Conservation (phyloP, 2,113 vertebrate species). For the Raja brachyura region DNA sequence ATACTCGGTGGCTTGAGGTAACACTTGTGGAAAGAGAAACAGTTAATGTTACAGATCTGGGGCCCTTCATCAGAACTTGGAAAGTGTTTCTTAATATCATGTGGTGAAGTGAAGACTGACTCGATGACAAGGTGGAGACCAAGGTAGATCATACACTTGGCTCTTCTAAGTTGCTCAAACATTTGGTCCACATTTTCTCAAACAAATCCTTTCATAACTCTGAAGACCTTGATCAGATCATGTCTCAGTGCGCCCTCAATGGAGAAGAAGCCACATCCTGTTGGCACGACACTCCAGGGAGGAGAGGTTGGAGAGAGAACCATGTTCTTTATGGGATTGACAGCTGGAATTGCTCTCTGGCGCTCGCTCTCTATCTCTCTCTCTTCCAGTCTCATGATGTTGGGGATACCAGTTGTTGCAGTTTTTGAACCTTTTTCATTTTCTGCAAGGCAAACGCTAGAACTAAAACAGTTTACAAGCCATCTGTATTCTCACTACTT, state of each 20-base stretch:
- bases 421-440: background rate
- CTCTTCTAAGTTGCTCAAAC: background rate
- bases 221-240: background rate
- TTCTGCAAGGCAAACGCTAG: background rate
- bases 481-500: background rate
- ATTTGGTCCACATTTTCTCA: background rate
- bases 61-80: too few relatives aligned
- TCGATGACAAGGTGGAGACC: too few relatives aligned
- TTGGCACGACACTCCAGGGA: background rate
- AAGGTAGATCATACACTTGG: too few relatives aligned
- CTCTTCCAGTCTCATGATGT: background rate
- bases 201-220: background rate
- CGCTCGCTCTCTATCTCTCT: background rate
- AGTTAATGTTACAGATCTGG: too few relatives aligned
- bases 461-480: background rate
- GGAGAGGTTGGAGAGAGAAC: background rate
- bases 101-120: too few relatives aligned
- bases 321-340: background rate
- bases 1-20: too few relatives aligned
- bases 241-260: background rate
- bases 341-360: background rate
- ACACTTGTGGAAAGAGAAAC: too few relatives aligned
- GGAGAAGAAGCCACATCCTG: background rate
- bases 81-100: too few relatives aligned
- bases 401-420: background rate